Evolutionary conservation across 30 jellyfish, hydroid and myxozoan genomes (phyloP).

Genomic region (Aurelia coerulea): DNA sequence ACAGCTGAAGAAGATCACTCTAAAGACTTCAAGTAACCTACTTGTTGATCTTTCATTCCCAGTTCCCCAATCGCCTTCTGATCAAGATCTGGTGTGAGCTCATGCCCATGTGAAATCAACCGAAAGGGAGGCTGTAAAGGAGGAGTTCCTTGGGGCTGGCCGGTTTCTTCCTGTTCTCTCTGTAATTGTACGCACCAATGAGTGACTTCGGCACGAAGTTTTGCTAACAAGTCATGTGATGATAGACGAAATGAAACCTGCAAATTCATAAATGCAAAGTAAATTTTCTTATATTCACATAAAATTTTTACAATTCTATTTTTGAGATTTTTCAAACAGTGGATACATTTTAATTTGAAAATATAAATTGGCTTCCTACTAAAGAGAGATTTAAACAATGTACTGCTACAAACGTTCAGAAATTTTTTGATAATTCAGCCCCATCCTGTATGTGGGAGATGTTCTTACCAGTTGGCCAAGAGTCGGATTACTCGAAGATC

Average conservation of each 20-base stretch:
- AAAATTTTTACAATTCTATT: not conserved
- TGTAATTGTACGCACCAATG: slow-evolving; percentile 90
- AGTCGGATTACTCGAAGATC: too few relatives aligned
- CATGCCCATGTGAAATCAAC: slow-evolving; percentile 97
- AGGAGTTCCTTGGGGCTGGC: slow-evolving; percentile 57
- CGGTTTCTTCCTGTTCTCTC: slow-evolving; percentile 66
- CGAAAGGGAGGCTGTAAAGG: slow-evolving; percentile 97
- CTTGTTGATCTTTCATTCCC: slow-evolving; percentile 97
- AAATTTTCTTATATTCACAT: not conserved
- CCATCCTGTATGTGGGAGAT: too few relatives aligned
- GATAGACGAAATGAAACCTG: slow-evolving; percentile 87
- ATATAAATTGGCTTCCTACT: too few relatives aligned
- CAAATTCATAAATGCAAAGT: not conserved
- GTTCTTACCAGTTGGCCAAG: too few relatives aligned
- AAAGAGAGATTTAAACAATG: too few relatives aligned
- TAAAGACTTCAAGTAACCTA: slow-evolving; percentile 18
- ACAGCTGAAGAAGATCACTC: not conserved
- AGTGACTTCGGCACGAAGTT: slow-evolving; percentile 94
- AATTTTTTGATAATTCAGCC: too few relatives aligned
- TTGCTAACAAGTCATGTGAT: slow-evolving; percentile 85
- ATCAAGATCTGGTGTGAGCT: slow-evolving; percentile 96
- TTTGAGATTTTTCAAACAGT: too few relatives aligned
- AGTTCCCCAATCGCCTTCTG: slow-evolving; percentile 92
- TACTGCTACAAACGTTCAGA: too few relatives aligned
- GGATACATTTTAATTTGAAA: too few relatives aligned